Conservation (phyloP, 2,888 invertebrate genomes). For the Apamea anceps region DNA sequence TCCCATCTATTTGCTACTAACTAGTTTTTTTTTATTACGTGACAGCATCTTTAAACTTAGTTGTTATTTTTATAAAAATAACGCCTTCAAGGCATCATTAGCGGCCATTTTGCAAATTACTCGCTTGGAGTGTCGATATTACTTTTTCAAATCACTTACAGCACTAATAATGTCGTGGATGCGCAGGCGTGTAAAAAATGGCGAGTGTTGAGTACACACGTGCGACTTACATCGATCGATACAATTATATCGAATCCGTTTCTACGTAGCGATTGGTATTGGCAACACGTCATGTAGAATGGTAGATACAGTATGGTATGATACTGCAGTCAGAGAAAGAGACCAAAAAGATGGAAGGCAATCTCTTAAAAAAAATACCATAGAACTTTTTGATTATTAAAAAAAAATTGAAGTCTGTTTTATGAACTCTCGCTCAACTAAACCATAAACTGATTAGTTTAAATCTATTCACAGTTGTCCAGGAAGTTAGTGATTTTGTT, state of each 20-base stretch:
- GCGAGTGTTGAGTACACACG: constrained; percentile 41
- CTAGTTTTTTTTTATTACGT: constrained; percentile 7
- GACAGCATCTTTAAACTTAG: constrained; percentile 6
- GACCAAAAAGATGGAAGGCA: neutral
- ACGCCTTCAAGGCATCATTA: constrained; percentile 32
- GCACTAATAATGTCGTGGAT: constrained; percentile 41
- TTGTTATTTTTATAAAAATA: constrained; percentile 34
- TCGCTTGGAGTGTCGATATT: constrained; percentile 38
- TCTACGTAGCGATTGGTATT: constrained; percentile 1
- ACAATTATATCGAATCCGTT: constrained; percentile 54
- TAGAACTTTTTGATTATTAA: no score
- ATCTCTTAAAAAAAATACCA: no score
- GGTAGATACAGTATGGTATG: neutral
- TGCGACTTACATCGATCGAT: constrained; percentile 41
- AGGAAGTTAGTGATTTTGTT: neutral
- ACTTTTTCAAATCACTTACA: constrained; percentile 52
- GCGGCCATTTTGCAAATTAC: constrained; percentile 50
- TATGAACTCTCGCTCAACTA: neutral
- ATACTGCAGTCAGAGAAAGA: neutral
- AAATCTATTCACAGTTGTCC: no score
- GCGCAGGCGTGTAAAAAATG: constrained; percentile 55
- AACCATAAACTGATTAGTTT: neutral
- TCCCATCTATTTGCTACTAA: neutral
- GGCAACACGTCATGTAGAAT: neutral
- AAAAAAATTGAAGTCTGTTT: neutral